These are phyloP conservation scores for Acrocephalus scirpaceus DNA, from an alignment of 2,797 vertebrate genomes.

Conservation along the genomic window DNA sequence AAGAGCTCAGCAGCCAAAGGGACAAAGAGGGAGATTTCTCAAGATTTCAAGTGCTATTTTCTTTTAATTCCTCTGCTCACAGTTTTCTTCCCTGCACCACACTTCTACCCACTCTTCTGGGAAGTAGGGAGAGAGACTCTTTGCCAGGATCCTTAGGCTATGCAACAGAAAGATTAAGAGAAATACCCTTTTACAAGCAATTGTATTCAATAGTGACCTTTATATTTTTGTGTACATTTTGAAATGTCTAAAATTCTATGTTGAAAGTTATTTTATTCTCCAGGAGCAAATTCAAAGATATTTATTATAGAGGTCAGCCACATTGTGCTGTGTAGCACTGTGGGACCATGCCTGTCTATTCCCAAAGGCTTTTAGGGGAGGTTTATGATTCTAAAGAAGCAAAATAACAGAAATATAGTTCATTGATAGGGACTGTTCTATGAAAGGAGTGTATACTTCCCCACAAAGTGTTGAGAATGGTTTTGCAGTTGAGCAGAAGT, in stretches of 20 bases:
- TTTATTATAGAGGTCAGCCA: not conserved
- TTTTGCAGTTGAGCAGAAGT: not conserved
- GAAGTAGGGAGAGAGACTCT: not conserved
- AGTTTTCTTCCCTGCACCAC: not conserved
- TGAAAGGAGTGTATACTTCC: not conserved
- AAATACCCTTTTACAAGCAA: not conserved
- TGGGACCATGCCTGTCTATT: not conserved
- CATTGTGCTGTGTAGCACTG: not conserved
- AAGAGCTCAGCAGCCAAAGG: not conserved
- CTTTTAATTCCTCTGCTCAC: not conserved
- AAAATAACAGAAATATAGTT: not conserved
- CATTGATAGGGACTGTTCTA: not conserved
- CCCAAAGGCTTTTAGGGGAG: not conserved
- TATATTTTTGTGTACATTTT: not conserved
- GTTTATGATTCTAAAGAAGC: not conserved
- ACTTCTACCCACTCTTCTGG: not conserved
- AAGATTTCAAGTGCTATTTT: not conserved
- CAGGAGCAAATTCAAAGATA: not conserved
- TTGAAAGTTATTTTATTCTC: constrained; percentile 1
- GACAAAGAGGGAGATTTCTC: not conserved
- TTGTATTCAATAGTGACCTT: not conserved
- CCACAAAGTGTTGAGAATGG: not conserved
- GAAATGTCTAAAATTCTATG: not conserved
- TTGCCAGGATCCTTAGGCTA: not conserved
- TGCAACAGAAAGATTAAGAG: not conserved